A percentile compares a stretch with the other conserved stretches of the same genome.
These are phyloP conservation scores for Furnarius figulus DNA, from an alignment of 2,113 vertebrate species.

Conservation along the genomic window DNA sequence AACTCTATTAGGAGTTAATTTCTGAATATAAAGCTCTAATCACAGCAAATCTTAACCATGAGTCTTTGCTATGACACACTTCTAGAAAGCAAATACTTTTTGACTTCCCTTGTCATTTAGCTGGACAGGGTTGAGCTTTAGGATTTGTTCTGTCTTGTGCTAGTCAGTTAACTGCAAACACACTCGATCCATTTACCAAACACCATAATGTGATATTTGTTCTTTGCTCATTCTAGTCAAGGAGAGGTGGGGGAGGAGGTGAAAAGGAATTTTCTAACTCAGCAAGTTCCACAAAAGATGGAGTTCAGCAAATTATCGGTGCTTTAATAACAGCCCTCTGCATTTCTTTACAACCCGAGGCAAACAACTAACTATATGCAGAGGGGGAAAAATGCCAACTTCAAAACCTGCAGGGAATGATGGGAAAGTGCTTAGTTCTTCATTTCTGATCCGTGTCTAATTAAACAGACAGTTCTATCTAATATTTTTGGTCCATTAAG, in stretches of 20 bases:
- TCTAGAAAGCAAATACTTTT: neutral
- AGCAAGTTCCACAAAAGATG: constrained; percentile 26
- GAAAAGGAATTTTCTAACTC: constrained; percentile 44
- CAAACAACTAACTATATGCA: constrained; percentile 5
- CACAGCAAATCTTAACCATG: neutral
- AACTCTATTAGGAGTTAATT: neutral
- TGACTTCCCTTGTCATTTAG: neutral
- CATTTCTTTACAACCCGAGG: neutral
- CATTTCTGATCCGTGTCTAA: neutral
- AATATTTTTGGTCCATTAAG: neutral
- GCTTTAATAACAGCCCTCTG: constrained; percentile 28
- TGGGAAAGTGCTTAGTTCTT: constrained; percentile 1
- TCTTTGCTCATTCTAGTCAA: constrained; percentile 3
- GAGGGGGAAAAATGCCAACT: neutral
- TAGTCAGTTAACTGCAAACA: neutral
- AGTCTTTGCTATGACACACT: neutral
- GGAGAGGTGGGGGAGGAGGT: neutral
- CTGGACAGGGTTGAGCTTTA: neutral
- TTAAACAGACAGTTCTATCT: constrained; percentile 23
- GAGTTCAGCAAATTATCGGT: constrained; percentile 45
- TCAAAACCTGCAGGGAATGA: constrained; percentile 31
- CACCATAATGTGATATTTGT: neutral
- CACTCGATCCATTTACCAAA: neutral
- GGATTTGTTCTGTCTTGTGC: constrained; percentile 21
- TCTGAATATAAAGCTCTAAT: neutral